A percentile compares a stretch with the other conserved stretches of the same genome.
These are phyloP conservation scores for Saccopteryx bilineata DNA, from an alignment of 2,113 vertebrate species.

Conservation along the genomic window DNA sequence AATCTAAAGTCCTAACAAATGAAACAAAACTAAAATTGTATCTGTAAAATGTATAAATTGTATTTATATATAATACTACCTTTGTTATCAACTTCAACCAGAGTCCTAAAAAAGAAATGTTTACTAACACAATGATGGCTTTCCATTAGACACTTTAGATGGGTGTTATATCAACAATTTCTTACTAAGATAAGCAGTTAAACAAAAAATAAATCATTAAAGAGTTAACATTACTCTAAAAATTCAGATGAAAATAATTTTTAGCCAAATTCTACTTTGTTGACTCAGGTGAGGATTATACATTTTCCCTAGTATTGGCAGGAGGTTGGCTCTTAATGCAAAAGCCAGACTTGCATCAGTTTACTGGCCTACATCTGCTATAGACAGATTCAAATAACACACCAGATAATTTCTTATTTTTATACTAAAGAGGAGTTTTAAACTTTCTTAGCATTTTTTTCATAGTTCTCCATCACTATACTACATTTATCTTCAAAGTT, in stretches of 20 bases:
- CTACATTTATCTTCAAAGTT: background rate
- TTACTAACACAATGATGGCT: background rate
- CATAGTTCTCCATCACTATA: background rate
- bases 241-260: conserved; percentile 13
- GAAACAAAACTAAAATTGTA: background rate
- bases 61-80: background rate
- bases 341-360: background rate
- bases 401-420: background rate
- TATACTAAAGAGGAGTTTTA: background rate
- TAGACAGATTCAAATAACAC: background rate
- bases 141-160: background rate
- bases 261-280: background rate
- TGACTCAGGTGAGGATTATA: background rate
- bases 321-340: background rate
- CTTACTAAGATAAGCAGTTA: background rate
- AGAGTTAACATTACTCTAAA: background rate
- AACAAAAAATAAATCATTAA: background rate
- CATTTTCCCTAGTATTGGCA: background rate
- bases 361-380: background rate
- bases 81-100: background rate
- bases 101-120: background rate
- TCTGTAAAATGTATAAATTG: background rate
- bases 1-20: background rate
- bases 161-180: background rate
- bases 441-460: background rate